Conservation (phyloP, 2,888 invertebrate genomes). For the Temnothorax ravouxi region DNA sequence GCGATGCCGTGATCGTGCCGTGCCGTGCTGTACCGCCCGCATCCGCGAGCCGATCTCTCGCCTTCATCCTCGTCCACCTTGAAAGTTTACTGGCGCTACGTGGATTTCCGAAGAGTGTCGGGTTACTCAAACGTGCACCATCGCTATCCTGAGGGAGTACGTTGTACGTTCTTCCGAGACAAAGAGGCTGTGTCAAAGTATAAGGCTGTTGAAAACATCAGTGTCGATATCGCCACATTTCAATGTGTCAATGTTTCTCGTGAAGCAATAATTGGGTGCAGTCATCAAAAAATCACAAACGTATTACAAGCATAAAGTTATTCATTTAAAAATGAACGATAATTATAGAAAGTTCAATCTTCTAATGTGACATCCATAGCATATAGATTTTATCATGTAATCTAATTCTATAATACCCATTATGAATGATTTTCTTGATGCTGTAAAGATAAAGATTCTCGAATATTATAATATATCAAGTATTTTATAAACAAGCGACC, state of each 20-base stretch:
- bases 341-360: neutral
- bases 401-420: neutral
- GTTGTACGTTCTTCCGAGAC: constrained; percentile 1
- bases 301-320: neutral
- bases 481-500: neutral
- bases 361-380: neutral
- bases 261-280: neutral
- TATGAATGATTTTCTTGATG: neutral
- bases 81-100: constrained; percentile 33
- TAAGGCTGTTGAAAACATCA: constrained; percentile 4
- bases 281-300: neutral
- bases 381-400: neutral
- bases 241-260: neutral
- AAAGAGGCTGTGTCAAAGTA: constrained; percentile 5
- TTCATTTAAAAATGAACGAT: neutral
- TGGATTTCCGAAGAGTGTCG: constrained; percentile 40
- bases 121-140: constrained; percentile 28
- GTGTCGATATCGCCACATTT: neutral
- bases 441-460: neutral
- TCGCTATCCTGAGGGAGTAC: constrained; percentile 5
- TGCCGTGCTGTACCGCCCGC: constrained; percentile 22
- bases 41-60: constrained; percentile 46
- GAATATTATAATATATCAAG: neutral
- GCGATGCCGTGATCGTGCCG: neutral
- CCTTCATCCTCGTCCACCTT: constrained; percentile 44